These are phyloP conservation scores for Copsychus sechellarum DNA, from an alignment of 2,113 vertebrate genomes.

Conservation along the genomic window DNA sequence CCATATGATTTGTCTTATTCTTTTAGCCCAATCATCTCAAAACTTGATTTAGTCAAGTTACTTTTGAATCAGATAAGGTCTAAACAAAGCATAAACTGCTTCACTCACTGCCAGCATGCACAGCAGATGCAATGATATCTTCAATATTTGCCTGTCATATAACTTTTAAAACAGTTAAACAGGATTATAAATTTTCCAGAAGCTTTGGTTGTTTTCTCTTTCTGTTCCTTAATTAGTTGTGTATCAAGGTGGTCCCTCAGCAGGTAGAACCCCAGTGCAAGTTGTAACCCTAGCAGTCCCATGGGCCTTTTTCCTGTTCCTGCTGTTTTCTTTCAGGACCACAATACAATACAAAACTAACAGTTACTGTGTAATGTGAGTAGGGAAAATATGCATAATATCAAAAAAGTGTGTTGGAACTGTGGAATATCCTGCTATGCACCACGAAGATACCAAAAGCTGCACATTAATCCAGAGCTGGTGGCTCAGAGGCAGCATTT, in stretches of 20 bases:
- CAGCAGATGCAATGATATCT: neutral
- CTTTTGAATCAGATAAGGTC: neutral
- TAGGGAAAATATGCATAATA: neutral
- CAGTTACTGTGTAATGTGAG: neutral
- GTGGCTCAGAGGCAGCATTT: fast-evolving
- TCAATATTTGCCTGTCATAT: neutral
- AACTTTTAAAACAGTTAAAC: neutral
- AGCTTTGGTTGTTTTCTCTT: neutral
- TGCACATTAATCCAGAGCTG: fast-evolving
- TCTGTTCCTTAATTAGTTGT: neutral
- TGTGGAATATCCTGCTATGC: neutral
- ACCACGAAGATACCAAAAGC: neutral
- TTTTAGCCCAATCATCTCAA: neutral
- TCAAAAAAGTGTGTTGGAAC: neutral
- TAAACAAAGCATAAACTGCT: neutral
- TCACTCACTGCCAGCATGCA: neutral
- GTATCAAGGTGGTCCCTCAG: neutral
- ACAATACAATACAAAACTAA: neutral
- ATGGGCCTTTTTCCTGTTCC: neutral
- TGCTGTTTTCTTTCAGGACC: neutral
- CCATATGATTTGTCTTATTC: neutral
- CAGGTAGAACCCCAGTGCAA: neutral
- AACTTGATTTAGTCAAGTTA: neutral
- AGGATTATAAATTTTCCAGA: neutral
- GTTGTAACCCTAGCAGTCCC: neutral